These are phyloP conservation scores for Philonicus albiceps DNA, from an alignment of 2,888 invertebrate species.

Conservation along the genomic window DNA sequence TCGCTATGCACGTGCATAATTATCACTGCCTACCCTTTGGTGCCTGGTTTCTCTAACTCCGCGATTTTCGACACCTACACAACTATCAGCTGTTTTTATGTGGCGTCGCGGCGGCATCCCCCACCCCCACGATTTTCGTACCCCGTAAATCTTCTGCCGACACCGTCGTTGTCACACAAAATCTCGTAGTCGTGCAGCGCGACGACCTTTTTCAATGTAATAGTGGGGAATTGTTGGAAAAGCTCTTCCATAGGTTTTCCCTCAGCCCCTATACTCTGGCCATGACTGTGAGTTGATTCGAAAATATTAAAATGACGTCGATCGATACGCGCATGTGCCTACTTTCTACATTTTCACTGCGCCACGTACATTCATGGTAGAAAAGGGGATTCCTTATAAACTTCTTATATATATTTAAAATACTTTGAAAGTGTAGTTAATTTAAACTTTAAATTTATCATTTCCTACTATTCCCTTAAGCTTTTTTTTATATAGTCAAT, in stretches of 20 bases:
- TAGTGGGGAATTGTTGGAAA: background rate
- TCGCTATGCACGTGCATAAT: slow-evolving; percentile 36
- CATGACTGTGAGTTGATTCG: slow-evolving; percentile 21
- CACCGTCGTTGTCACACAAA: background rate
- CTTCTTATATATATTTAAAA: background rate
- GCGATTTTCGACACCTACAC: background rate
- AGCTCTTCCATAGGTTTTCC: slow-evolving; percentile 12
- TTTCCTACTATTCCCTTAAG: background rate
- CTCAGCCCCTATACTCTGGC: background rate
- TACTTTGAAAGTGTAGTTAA: background rate
- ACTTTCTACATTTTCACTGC: slow-evolving; percentile 23
- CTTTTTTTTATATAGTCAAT: no score
- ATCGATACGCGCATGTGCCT: slow-evolving; percentile 47
- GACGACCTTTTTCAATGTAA: background rate
- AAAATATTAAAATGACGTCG: slow-evolving; percentile 42
- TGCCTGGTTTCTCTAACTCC: background rate
- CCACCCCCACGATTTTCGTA: background rate
- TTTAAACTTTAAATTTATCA: background rate
- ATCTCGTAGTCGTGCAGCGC: background rate
- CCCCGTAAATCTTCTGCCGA: background rate
- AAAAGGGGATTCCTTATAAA: background rate
- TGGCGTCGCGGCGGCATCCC: slow-evolving; percentile 31
- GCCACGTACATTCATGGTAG: slow-evolving; percentile 2
- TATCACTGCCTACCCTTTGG: slow-evolving; percentile 33
- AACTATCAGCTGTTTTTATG: slow-evolving; percentile 34